Conservation (phyloP, 2,888 invertebrate species). For the Agonopterix subpropinquella region DNA sequence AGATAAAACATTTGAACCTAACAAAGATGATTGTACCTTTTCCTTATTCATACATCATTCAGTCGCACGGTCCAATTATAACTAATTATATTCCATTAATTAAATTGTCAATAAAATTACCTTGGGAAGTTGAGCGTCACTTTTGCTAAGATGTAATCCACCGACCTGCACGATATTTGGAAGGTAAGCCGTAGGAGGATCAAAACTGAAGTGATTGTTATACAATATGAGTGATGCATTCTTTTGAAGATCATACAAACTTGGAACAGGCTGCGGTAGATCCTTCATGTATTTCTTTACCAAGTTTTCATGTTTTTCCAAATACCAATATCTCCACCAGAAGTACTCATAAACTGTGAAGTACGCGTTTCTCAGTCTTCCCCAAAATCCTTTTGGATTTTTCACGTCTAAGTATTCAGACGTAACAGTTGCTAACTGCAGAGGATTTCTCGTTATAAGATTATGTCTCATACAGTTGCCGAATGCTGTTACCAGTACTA, state of each 20-base stretch:
- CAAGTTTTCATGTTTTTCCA: conserved; percentile 49
- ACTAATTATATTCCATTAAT: neutral
- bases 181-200: conserved; percentile 58
- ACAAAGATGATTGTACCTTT: neutral
- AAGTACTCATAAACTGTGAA: conserved; percentile 53
- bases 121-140: conserved; percentile 39
- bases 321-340: conserved; percentile 54
- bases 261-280: conserved; percentile 48
- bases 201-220: conserved; percentile 70
- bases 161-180: conserved; percentile 76
- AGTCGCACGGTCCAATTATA: neutral
- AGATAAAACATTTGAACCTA: neutral
- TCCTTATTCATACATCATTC: neutral
- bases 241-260: conserved; percentile 49
- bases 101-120: conserved; percentile 32
- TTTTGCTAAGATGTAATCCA: conserved; percentile 65
- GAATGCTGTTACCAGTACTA: conserved; percentile 51
- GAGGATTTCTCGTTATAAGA: conserved; percentile 48
- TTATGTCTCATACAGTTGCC: conserved; percentile 65
- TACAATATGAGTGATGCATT: conserved; percentile 58
- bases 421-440: conserved; percentile 54
- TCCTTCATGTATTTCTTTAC: conserved; percentile 49
- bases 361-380: conserved; percentile 66
- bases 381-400: conserved; percentile 69
- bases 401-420: conserved; percentile 49